Conservation (phyloP, 2,797 vertebrate genomes). For the Aphelocoma californica region DNA sequence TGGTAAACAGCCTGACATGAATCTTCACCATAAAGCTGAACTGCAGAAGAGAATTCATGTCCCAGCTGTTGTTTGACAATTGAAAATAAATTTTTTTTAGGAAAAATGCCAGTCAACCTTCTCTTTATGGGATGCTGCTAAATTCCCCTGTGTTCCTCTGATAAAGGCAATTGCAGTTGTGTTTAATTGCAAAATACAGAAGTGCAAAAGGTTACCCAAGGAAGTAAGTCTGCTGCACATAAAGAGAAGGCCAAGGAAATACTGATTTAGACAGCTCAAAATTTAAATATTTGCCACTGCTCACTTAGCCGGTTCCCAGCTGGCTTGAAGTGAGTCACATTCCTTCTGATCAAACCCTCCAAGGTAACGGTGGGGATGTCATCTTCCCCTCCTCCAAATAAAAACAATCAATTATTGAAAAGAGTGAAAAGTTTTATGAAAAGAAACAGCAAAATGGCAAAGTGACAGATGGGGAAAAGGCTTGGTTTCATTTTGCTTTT, state of each 20-base stretch:
- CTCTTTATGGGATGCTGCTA: neutral
- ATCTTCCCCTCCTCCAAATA: conserved; percentile 15
- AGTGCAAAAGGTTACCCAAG: neutral
- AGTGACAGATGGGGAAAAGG: neutral
- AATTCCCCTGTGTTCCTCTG: neutral
- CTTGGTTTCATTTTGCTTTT: conserved; percentile 13
- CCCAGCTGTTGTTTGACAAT: neutral
- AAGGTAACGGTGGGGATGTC: neutral
- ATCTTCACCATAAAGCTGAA: neutral
- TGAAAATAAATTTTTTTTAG: neutral
- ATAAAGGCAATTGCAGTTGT: neutral
- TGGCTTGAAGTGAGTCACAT: neutral
- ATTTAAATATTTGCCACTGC: conserved; percentile 8
- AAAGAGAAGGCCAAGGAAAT: neutral
- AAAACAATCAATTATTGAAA: conserved; percentile 17
- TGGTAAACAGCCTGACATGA: neutral
- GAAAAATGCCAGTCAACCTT: neutral
- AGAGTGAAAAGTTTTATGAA: neutral
- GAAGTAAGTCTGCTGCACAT: neutral
- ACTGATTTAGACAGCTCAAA: neutral
- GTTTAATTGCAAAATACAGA: neutral
- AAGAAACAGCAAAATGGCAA: neutral
- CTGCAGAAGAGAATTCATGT: neutral
- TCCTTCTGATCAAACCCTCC: neutral
- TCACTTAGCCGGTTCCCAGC: neutral